These are phyloP conservation scores for Sardina pilchardus DNA, from an alignment of 2,113 vertebrate genomes.

Conservation along the genomic window DNA sequence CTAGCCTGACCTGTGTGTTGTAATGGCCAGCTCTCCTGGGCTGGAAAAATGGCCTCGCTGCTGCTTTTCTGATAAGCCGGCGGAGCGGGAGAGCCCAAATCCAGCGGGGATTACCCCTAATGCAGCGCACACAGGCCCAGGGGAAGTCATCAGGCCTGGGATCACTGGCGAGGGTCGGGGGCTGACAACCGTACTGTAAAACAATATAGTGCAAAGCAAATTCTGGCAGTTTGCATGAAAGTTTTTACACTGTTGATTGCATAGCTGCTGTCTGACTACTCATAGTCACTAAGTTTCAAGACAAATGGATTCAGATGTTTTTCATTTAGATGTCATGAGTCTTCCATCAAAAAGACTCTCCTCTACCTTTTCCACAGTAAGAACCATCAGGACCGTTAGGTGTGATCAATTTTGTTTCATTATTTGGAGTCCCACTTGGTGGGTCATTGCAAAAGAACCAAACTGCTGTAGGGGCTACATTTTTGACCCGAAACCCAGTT, in stretches of 20 bases:
- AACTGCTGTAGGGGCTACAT: too few relatives aligned
- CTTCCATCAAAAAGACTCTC: too few relatives aligned
- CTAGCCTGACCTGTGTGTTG: slow-evolving; percentile 31
- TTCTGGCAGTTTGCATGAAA: slow-evolving; percentile 31
- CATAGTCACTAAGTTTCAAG: background rate
- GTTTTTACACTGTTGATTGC: background rate
- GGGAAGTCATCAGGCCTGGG: slow-evolving; percentile 34
- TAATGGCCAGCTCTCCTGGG: slow-evolving; percentile 36
- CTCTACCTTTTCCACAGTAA: too few relatives aligned
- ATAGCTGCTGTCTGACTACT: background rate
- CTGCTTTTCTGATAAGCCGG: slow-evolving; percentile 53
- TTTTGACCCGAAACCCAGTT: too few relatives aligned
- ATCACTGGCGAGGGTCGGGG: slow-evolving; percentile 29
- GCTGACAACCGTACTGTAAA: slow-evolving; percentile 10
- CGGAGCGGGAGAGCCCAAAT: slow-evolving; percentile 35
- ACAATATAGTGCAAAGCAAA: slow-evolving; percentile 11
- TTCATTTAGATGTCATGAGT: too few relatives aligned
- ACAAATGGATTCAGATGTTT: background rate
- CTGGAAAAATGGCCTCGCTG: slow-evolving; percentile 49
- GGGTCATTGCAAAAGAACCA: too few relatives aligned
- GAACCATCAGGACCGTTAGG: too few relatives aligned
- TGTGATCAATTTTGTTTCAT: too few relatives aligned
- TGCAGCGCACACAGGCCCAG: slow-evolving; percentile 11
- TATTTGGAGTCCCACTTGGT: too few relatives aligned
- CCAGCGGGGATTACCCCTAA: slow-evolving; percentile 51